phyloP scores from a whole-genome alignment of 2,888 invertebrate species.

The Mayetiola destructor region DNA sequence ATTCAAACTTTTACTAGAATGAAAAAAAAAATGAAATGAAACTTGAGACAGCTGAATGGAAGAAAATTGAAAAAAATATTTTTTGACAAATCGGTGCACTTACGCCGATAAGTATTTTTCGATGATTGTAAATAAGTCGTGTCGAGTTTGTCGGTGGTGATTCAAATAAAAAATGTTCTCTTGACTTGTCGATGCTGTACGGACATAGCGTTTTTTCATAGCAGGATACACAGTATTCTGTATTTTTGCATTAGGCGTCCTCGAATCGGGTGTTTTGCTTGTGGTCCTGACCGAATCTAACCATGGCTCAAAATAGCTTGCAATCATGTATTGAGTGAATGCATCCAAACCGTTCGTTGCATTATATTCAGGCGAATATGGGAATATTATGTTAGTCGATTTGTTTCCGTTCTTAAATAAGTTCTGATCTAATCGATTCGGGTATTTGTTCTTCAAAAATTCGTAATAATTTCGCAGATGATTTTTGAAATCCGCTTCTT shows the following conservation, averaged over 20 bases:
- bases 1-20: conserved; percentile 15
- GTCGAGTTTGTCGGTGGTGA: conserved; percentile 30
- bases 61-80: too few relatives aligned
- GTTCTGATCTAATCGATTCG: too few relatives aligned
- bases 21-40: not conserved
- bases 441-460: too few relatives aligned
- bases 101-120: conserved; percentile 28
- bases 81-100: not conserved
- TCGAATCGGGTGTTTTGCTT: conserved; percentile 12
- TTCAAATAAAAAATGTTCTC: conserved; percentile 29
- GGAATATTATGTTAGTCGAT: not conserved
- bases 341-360: not conserved
- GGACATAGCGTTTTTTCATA: conserved; percentile 31
- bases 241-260: conserved; percentile 22
- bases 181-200: conserved; percentile 22
- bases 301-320: not conserved
- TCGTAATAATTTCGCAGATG: conserved; percentile 44
- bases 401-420: too few relatives aligned
- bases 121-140: conserved; percentile 29
- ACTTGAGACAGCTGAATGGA: conserved; percentile 16
- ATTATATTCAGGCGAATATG: not conserved
- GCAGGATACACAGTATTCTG: conserved; percentile 31
- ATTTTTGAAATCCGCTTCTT: too few relatives aligned
- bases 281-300: not conserved
- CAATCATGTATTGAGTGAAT: not conserved